A percentile compares a stretch with the other conserved stretches of the same genome.
Conservation (phyloP, 2,113 vertebrate species). For the Proteles cristata region DNA sequence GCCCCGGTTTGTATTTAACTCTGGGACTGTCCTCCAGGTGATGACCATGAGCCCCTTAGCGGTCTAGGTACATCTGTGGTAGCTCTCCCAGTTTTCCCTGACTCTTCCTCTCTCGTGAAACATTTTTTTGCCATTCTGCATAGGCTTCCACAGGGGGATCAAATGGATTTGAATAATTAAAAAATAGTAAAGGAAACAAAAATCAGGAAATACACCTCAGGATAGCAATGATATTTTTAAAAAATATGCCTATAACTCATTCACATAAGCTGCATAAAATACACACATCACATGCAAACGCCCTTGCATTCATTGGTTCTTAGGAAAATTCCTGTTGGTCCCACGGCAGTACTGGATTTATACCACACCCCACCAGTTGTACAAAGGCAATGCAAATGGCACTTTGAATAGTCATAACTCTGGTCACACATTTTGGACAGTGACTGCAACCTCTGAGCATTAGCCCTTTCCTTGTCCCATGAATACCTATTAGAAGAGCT, state of each 20-base stretch:
- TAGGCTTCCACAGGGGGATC: not conserved
- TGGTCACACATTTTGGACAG: not conserved
- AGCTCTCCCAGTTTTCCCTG: not conserved
- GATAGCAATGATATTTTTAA: not conserved
- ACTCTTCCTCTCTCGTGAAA: not conserved
- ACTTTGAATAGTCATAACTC: not conserved
- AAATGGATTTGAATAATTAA: slow-evolving; percentile 8
- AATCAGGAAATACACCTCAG: not conserved
- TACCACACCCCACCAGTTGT: not conserved
- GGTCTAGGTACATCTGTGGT: no score
- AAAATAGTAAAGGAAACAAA: slow-evolving; percentile 25
- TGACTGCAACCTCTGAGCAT: not conserved
- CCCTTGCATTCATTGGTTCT: not conserved
- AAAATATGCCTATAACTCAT: not conserved
- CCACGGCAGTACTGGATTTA: not conserved
- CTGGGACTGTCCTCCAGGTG: not conserved
- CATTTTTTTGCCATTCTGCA: not conserved
- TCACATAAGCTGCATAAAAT: not conserved
- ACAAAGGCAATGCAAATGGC: not conserved
- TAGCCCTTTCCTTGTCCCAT: not conserved
- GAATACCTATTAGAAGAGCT: not conserved
- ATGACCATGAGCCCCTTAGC: not conserved
- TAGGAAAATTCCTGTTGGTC: not conserved
- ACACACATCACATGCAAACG: not conserved
- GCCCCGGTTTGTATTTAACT: not conserved